These are phyloP conservation scores for Sebastes jordani DNA, from an alignment of 2,797 vertebrate genomes.

Conservation along the genomic window DNA sequence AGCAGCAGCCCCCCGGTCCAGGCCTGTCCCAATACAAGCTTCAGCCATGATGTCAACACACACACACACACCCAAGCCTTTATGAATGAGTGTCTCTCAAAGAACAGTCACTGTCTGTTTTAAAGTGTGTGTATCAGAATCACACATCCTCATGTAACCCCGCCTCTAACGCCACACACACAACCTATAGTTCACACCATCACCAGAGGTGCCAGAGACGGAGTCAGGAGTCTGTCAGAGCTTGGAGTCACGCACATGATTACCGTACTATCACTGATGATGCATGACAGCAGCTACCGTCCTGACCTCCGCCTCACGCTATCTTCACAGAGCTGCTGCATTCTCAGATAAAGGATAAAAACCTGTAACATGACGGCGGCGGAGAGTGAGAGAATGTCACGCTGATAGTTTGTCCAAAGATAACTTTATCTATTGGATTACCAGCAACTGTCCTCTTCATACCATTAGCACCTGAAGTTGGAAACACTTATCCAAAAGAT, in stretches of 20 bases:
- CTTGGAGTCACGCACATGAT: slow-evolving; percentile 13
- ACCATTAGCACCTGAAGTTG: background rate
- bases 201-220: slow-evolving; percentile 23
- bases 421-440: slow-evolving; percentile 18
- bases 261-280: background rate
- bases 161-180: background rate
- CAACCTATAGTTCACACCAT: slow-evolving; percentile 12
- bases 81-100: slow-evolving; percentile 37
- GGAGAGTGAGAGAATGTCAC: background rate
- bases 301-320: background rate
- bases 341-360: background rate
- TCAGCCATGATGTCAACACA: slow-evolving; percentile 32
- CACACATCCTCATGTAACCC: background rate
- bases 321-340: background rate
- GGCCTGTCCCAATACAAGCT: slow-evolving; percentile 17
- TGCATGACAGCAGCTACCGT: background rate
- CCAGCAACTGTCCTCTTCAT: background rate
- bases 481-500: background rate
- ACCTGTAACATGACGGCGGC: background rate
- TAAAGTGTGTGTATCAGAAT: background rate
- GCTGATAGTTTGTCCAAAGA: background rate
- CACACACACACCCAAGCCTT: background rate
- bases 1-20: background rate
- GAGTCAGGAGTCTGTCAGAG: slow-evolving; percentile 16
- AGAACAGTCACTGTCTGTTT: slow-evolving; percentile 11